These are phyloP conservation scores for Corythaeola cristata DNA, from an alignment of 2,113 vertebrate species.

Conservation along the genomic window DNA sequence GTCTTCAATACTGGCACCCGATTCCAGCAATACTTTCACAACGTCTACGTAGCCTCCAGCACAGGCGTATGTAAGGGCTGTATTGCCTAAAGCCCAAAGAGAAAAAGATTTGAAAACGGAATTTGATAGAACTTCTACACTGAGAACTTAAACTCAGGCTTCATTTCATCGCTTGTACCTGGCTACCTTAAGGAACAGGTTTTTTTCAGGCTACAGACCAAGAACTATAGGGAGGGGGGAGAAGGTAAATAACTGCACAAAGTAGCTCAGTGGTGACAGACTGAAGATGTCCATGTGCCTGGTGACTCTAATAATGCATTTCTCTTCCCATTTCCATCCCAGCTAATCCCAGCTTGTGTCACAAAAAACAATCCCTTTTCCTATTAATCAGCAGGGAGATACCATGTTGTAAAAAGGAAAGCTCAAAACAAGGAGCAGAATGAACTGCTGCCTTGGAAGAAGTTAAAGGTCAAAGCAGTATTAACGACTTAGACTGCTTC, in stretches of 20 bases:
- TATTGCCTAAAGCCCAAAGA: constrained; percentile 84
- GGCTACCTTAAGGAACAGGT: rapidly evolving
- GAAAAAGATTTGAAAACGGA: background rate
- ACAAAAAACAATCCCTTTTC: background rate
- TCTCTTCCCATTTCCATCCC: background rate
- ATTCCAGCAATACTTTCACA: constrained; percentile 96
- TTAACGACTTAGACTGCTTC: background rate
- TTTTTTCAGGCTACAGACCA: background rate
- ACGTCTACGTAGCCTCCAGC: constrained; percentile 98
- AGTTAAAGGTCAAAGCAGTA: background rate
- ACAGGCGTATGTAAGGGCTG: constrained; percentile 95
- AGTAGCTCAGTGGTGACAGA: background rate
- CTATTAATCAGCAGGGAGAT: background rate
- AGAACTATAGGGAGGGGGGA: background rate
- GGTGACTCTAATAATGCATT: background rate
- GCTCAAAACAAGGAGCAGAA: background rate
- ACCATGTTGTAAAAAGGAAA: rapidly evolving
- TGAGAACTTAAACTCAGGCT: background rate
- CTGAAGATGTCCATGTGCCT: background rate
- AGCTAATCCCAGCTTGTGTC: background rate
- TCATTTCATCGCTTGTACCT: background rate
- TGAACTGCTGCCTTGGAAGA: background rate
- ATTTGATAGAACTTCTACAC: rapidly evolving
- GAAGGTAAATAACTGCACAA: background rate
- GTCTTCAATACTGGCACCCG: constrained; percentile 98